Evolutionary conservation across 2,113 vertebrate genomes (phyloP), one percentile per base, ranked within the genome.

Genomic region (Psephotus haematonotus): DNA sequence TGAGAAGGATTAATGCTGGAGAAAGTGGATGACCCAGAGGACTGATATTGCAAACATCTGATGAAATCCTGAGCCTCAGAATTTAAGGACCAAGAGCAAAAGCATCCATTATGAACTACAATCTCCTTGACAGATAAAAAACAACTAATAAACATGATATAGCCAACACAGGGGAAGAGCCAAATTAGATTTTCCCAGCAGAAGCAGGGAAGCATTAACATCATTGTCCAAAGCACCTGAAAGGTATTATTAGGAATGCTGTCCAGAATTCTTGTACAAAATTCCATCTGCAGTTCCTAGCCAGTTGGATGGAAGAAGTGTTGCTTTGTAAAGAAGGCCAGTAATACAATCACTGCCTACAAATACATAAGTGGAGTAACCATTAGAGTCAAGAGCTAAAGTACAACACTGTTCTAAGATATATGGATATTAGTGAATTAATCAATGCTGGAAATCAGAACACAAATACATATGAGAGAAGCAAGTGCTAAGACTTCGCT

Each of bases 31-130:
- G 68, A 93, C n/a, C 12, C 57, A 76, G 19, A 82, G 6, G 12
- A 60, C 15, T 27, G 20, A 49, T 29, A 39, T 24, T 33, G 78
- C 28, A 62, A 3, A 46, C 52, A 13, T 27, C 33, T 65, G n/a
- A 65, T 57, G 76, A 88, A 86, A 81, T 23, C n/a, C 16, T 75
- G 14, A 60, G 24, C 6, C 22, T 46, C 57, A 37, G 24, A 87
- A 60, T 68, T 79, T 35, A 88, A 83, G 72, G 18, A 55, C 18
- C 44, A 78, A 84, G n/a, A 4, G 80, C 33, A 57, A 77, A 80
- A 86, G 52, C 4, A 7, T 20, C 39, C 7, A 24, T 33, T 41
- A 50, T 0, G 1, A 90, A 88, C 50, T n/a, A 49, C 0, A 0
- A 64, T 29, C 9, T 80, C 15, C 41, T 7, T 9, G 23, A 82